Evolutionary conservation across 2,888 invertebrate species (phyloP).

Genomic region (Halictus quadricinctus): DNA sequence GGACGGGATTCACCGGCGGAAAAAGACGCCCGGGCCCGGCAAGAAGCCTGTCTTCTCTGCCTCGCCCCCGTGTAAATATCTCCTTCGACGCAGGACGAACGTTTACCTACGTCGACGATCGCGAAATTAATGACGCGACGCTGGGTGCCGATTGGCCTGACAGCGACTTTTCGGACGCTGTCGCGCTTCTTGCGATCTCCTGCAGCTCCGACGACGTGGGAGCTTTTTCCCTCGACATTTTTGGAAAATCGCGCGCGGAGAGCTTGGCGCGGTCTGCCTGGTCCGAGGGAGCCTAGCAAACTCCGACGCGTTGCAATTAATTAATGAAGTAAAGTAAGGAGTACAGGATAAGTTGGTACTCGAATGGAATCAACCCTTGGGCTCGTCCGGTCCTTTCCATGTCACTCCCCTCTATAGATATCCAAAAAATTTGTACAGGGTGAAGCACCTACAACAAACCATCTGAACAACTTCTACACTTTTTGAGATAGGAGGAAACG

Average conservation of each 20-base stretch:
- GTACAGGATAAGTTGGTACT: no score
- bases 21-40: constrained; percentile 40
- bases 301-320: not conserved
- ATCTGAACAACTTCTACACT: no score
- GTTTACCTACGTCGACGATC: constrained; percentile 47
- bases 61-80: constrained; percentile 45
- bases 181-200: constrained; percentile 3
- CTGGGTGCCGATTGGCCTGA: not conserved
- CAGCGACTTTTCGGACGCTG: not conserved
- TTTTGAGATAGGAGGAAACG: no score
- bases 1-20: constrained; percentile 37
- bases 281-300: not conserved
- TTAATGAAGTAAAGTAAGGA: no score
- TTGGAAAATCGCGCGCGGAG: not conserved
- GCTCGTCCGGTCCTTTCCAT: no score
- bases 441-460: no score
- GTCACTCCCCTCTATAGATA: no score
- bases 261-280: not conserved
- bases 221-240: not conserved
- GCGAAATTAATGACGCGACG: constrained; percentile 25
- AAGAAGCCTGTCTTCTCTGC: constrained; percentile 45
- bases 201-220: not conserved
- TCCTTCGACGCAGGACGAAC: constrained; percentile 18
- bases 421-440: no score
- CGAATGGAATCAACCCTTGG: no score